These are phyloP conservation scores for Semnopithecus entellus DNA, from an alignment of 2,113 vertebrate species.

Conservation along the genomic window DNA sequence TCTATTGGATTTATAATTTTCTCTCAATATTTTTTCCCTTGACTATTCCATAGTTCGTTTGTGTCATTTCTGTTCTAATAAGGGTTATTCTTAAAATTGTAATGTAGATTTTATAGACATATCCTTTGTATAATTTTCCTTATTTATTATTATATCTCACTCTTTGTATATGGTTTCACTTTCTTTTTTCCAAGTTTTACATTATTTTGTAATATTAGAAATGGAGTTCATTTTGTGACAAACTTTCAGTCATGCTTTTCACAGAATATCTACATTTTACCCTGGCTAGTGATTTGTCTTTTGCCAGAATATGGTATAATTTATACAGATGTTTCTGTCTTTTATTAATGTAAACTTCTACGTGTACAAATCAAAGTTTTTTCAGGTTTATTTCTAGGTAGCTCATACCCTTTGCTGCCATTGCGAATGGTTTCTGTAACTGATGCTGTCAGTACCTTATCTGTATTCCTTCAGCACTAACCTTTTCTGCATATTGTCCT, in stretches of 20 bases:
- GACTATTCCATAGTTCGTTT: neutral
- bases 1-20: neutral
- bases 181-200: neutral
- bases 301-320: neutral
- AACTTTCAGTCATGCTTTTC: neutral
- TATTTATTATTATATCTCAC: neutral
- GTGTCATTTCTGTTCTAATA: neutral
- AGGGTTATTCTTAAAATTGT: neutral
- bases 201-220: neutral
- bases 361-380: neutral
- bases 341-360: neutral
- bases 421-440: neutral
- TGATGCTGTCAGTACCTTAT: neutral
- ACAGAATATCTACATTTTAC: neutral
- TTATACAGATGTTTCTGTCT: neutral
- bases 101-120: neutral
- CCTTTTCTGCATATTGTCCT: neutral
- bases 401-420: neutral
- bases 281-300: neutral
- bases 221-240: neutral
- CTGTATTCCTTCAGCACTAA: neutral
- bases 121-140: neutral
- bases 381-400: neutral
- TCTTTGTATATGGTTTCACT: neutral
- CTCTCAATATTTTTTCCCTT: neutral